Evolutionary conservation across 2,797 vertebrate genomes (phyloP).

Genomic region (Salmo trutta): DNA sequence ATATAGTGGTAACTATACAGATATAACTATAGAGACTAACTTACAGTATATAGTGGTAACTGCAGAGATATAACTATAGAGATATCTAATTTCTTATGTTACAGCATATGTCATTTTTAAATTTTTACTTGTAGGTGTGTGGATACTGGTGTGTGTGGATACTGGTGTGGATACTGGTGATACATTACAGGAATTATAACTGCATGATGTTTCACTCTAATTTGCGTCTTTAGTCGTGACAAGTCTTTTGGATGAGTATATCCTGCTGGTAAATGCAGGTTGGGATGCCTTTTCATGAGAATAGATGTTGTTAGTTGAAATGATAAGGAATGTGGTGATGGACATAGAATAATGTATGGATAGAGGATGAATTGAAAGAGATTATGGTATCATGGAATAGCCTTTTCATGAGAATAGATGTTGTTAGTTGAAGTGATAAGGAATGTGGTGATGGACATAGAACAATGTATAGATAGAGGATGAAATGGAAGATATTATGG

Average conservation of each 20-base stretch:
- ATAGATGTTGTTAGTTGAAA: slow-evolving; percentile 12
- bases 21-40: too few relatives aligned
- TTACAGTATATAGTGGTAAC: too few relatives aligned
- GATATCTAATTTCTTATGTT: not conserved
- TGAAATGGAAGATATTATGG: slow-evolving; percentile 24
- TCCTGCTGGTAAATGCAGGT: not conserved
- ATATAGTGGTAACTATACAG: too few relatives aligned
- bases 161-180: not conserved
- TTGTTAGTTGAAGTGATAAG: slow-evolving; percentile 10
- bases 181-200: not conserved
- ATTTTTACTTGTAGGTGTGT: too few relatives aligned
- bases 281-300: slow-evolving; percentile 5
- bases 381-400: too few relatives aligned
- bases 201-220: not conserved
- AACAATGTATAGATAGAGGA: not conserved
- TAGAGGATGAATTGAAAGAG: slow-evolving; percentile 15
- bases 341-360: not conserved
- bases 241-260: not conserved
- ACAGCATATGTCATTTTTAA: too few relatives aligned
- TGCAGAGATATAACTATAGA: not conserved
- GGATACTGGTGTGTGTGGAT: not conserved
- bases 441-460: not conserved
- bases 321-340: not conserved
- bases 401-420: slow-evolving; percentile 11
- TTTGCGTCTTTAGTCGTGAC: not conserved